A percentile compares a stretch with the other conserved stretches of the same genome.
Evolutionary conservation across 2,797 vertebrate species (phyloP).

Genomic region (Dendrocincla fuliginosa): DNA sequence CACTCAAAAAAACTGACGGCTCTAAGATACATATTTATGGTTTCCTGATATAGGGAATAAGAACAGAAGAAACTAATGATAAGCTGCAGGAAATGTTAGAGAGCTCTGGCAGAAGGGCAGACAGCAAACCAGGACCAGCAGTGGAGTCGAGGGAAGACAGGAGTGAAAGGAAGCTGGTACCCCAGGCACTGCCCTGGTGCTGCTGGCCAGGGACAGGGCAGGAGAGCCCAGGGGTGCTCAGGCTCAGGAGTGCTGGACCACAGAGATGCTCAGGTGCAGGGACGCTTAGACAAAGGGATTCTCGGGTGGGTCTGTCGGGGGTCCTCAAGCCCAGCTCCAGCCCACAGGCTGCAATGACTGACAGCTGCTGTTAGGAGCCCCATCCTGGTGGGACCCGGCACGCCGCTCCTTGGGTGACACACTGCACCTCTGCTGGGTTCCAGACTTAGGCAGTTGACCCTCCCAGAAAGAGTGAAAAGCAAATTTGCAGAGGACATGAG

Average conservation of each 20-base stretch:
- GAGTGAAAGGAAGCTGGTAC: not conserved
- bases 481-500: not conserved
- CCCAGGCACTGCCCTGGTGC: not conserved
- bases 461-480: not conserved
- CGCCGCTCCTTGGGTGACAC: accelerated
- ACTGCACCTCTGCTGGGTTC: accelerated
- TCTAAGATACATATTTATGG: constrained; percentile 58
- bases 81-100: not conserved
- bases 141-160: not conserved
- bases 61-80: constrained; percentile 30
- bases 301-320: not conserved
- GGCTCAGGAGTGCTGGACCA: not conserved
- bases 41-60: constrained; percentile 35
- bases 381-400: accelerated
- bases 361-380: accelerated
- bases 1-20: not conserved
- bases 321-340: not conserved
- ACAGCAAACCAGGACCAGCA: not conserved
- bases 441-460: not conserved
- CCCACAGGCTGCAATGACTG: accelerated
- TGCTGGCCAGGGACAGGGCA: not conserved
- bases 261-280: not conserved
- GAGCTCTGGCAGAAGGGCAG: not conserved
- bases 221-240: not conserved
- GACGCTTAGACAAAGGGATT: not conserved